Conservation (phyloP, 2,113 vertebrate genomes). For the Elachura formosa region DNA sequence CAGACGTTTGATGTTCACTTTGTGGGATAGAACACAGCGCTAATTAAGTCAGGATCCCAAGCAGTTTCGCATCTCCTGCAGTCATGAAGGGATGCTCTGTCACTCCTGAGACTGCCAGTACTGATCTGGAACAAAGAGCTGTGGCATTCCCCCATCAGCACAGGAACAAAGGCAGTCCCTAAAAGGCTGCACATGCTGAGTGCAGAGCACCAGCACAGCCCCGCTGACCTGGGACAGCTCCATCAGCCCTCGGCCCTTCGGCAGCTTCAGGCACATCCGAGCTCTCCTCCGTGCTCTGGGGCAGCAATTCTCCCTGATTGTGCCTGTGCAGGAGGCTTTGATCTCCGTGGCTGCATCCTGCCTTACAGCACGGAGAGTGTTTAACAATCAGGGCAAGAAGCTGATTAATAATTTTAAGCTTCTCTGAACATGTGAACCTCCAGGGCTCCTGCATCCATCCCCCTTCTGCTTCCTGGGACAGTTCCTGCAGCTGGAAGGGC, state of each 20-base stretch:
- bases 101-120: background rate
- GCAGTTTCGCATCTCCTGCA: background rate
- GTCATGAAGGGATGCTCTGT: background rate
- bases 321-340: background rate
- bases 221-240: background rate
- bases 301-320: background rate
- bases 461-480: background rate
- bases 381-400: background rate
- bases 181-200: accelerated
- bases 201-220: background rate
- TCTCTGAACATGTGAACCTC: background rate
- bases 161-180: background rate
- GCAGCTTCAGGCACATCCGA: background rate
- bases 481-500: background rate
- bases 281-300: background rate
- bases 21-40: background rate
- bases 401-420: background rate
- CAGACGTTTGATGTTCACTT: background rate
- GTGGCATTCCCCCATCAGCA: background rate
- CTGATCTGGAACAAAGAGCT: background rate
- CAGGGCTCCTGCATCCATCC: too few species aligned
- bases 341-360: background rate
- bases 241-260: background rate
- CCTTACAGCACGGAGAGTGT: background rate
- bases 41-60: background rate